Conservation (phyloP, 2,113 vertebrate genomes). For the Brachionichthys hirsutus region DNA sequence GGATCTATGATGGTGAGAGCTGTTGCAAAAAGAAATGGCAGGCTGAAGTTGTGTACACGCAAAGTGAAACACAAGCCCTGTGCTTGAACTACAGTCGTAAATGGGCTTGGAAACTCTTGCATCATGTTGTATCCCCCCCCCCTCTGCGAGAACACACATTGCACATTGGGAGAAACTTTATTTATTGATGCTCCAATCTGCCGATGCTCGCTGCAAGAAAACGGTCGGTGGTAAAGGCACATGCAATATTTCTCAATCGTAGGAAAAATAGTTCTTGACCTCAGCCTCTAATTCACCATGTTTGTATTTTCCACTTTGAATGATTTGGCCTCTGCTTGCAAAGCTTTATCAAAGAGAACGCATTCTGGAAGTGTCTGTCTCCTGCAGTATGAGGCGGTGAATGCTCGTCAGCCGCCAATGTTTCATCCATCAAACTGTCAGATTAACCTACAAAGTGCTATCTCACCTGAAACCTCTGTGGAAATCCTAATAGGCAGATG, state of each 20-base stretch:
- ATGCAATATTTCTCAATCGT: conserved; percentile 49
- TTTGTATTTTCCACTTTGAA: conserved; percentile 31
- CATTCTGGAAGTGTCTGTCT: conserved; percentile 48
- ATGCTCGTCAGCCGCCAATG: conserved; percentile 40
- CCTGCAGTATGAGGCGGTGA: conserved; percentile 33
- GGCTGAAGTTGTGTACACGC: conserved; percentile 15
- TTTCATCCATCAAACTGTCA: conserved; percentile 66
- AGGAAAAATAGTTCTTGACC: conserved; percentile 38
- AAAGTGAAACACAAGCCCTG: neutral
- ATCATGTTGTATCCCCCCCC: conserved; percentile 32
- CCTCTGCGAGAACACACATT: conserved; percentile 13
- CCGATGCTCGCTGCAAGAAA: conserved; percentile 45
- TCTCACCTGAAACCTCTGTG: conserved; percentile 29
- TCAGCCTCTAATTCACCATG: conserved; percentile 20
- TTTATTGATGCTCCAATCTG: conserved; percentile 50
- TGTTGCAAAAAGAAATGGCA: neutral
- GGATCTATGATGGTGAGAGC: neutral
- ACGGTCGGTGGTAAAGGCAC: conserved; percentile 42
- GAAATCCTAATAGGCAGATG: conserved; percentile 48
- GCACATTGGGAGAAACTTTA: conserved; percentile 29
- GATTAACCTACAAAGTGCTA: conserved; percentile 56
- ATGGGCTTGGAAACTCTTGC: conserved; percentile 54
- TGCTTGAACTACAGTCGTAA: conserved; percentile 38
- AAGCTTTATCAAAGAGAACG: conserved; percentile 47
- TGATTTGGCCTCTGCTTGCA: conserved; percentile 48